Evolutionary conservation across 2,888 invertebrate genomes (phyloP), one percentile per base, ranked within the genome.

Genomic region (Suillia variegata): DNA sequence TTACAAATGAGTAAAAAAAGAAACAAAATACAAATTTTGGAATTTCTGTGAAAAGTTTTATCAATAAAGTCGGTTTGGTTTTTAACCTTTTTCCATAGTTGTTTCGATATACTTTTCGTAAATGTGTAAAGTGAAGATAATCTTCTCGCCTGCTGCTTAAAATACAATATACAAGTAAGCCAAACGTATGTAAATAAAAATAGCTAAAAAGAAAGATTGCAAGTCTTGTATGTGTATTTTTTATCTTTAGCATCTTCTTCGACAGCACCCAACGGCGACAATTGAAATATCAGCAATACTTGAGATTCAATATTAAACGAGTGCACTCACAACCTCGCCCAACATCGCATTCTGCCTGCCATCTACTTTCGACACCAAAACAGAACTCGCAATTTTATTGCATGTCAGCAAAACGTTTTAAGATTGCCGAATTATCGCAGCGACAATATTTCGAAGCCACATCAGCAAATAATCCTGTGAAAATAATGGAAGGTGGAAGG

Each of bases 281-380:
- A 76, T 77, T 79, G 79, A 78, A 79, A 78, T 76, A 78, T 79
- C 78, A 78, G 79, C 79, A 78, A 77, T 75, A 73, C 77, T 73
- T 69, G 69, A 75, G 74, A 68, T 70, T 68, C 73, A 71, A 74
- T 72, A 72, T 70, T 62, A 57, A 68, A 59, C 57, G 34, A 52
- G 48, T 50, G 20, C 63, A 55, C 20, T 20, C 38, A 45, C 42
- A 15, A 49, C 20, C n/a, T 45, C 18, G 45, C n/a, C n/a, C n/a
- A n/a, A n/a, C 34, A 45, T 67, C n/a, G 65, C 67, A 67, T 73
- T 69, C 62, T 71, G 65, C 66, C 70, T 73, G 74, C 71, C 72
- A 74, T 73, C 74, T 73, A 72, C 74, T 71, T 70, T 58, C 64
- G 51, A 26, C 18, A n/a, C 26, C 59, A 53, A 55, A 24, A 51